Base-by-base conservation (phyloP, 2,888 invertebrate species). In the Scelioninae gen. 2 region DNA sequence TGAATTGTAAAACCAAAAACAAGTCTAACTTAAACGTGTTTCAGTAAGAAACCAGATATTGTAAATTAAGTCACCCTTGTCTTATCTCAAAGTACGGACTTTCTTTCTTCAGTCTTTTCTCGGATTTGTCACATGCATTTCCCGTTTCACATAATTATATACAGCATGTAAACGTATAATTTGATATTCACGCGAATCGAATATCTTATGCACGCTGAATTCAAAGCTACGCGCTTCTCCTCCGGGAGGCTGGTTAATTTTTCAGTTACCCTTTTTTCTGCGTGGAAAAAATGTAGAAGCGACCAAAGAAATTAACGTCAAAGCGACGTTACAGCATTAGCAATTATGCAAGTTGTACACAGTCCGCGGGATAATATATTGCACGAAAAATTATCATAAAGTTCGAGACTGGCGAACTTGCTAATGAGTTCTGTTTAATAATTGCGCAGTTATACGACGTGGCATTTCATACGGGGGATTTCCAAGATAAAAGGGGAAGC, bases 311-410 rank as follows among this genome's bases (percentile, higher is more conserved):
- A 52, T 68, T 19, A 43, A 67, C 33, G 33, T 50, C 57, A 67
- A 52, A 52, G 15, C 19, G 16, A 39, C 57, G 33, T 18, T 55
- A 35, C 25, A 19, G 28, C 55, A 48, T 39, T 61, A 55, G 55
- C 61, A 61, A 69, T 61, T 61, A 61, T 39, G 37, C 57, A 50
- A 67, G 18, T 69, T 69, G 31, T 41, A 15, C 13, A 25, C 55
- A 48, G 39, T 55, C 48, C 61, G 33, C 61, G 11, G 19, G 48
- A 31, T 35, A 43, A 50, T 60, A 60, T 43, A 58, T 58, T 52
- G 52, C 22, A 53, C 68, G 48, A 69, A 48, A 69, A 69, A 69
- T 69, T 55, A 61, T 69, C 61, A 46, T 61, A 37, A 61, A 69
- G 61, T 61, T 61, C 5, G 45, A 55, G 55, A 55, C 61, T 55